Conservation (phyloP, 2,797 vertebrate genomes). For the Myiothlypis coronata region DNA sequence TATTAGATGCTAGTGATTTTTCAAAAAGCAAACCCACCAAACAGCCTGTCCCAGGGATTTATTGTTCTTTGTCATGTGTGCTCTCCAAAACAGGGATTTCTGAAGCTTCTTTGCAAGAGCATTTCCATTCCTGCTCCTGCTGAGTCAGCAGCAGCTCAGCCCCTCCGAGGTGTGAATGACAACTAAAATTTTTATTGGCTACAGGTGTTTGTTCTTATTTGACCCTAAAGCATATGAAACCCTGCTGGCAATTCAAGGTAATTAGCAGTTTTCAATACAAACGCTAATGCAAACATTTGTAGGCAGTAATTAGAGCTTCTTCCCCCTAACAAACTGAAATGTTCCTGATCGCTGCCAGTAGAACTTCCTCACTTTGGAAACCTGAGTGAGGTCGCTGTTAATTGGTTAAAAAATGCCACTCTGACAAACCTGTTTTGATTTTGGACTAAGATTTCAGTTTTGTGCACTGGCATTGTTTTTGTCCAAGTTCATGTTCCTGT, state of each 20-base stretch:
- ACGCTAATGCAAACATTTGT: conserved; percentile 7
- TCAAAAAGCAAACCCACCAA: background rate
- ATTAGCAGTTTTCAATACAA: background rate
- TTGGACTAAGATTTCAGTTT: background rate
- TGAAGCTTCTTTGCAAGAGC: background rate
- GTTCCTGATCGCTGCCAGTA: background rate
- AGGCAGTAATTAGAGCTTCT: conserved; percentile 16
- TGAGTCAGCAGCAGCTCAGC: conserved; percentile 17
- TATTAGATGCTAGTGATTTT: background rate
- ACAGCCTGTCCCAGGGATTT: background rate
- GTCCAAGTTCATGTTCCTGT: background rate
- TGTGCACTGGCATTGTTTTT: background rate
- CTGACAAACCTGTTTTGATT: background rate
- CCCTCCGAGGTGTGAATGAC: background rate
- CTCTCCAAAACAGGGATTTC: background rate
- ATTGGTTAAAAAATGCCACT: background rate
- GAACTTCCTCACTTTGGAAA: background rate
- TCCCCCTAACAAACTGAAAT: background rate
- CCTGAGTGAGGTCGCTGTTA: background rate
- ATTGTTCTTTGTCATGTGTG: background rate
- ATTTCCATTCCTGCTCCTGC: background rate
- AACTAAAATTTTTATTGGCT: background rate
- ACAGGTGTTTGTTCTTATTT: conserved; percentile 42
- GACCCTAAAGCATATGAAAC: background rate
- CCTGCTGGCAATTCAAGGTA: background rate